Conservation (phyloP, 2,797 vertebrate species). For the Ceyx erithaca region DNA sequence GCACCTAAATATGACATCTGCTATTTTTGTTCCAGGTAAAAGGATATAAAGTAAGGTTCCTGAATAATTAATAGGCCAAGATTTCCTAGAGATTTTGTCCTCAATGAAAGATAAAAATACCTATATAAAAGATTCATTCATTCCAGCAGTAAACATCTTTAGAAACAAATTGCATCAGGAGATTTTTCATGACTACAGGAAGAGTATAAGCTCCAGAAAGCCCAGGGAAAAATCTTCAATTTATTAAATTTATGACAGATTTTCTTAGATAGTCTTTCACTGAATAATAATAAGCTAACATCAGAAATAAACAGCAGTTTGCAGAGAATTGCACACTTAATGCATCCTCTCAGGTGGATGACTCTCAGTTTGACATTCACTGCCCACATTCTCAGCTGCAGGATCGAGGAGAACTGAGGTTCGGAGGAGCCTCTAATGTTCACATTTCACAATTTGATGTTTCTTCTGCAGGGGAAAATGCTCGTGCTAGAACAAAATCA, state of each 20-base stretch:
- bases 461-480: not conserved
- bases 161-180: not conserved
- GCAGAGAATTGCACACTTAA: not conserved
- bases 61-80: not conserved
- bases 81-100: not conserved
- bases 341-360: not conserved
- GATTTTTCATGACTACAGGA: not conserved
- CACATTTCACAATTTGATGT: not conserved
- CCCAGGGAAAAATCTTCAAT: not conserved
- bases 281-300: not conserved
- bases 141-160: not conserved
- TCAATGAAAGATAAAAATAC: not conserved
- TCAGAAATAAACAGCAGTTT: not conserved
- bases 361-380: not conserved
- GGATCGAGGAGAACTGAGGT: not conserved
- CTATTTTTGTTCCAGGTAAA: not conserved
- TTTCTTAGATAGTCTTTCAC: not conserved
- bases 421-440: not conserved
- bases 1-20: not conserved
- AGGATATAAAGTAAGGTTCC: not conserved
- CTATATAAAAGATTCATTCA: not conserved
- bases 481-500: not conserved
- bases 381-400: not conserved
- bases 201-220: not conserved
- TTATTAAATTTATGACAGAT: not conserved